A percentile compares a stretch with the other conserved stretches of the same genome.
phyloP scores from a whole-genome alignment of 2,888 invertebrate species.

The Lycophotia porphyrea region DNA sequence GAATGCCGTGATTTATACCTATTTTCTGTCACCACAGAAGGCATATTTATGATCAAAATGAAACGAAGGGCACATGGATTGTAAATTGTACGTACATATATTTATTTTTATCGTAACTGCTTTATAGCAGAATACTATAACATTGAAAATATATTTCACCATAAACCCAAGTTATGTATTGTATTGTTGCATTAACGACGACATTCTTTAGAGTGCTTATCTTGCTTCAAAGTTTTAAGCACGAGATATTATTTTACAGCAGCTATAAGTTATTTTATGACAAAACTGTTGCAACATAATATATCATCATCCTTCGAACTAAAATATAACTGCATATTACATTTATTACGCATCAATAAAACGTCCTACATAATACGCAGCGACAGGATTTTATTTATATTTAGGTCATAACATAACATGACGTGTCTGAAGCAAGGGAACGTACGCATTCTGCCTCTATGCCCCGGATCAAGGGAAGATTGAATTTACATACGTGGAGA shows the following conservation, averaged over 20 bases:
- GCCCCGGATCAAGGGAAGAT: conserved; percentile 69
- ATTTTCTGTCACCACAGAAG: too few species aligned
- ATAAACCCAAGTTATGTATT: not conserved
- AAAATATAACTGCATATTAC: conserved; percentile 23
- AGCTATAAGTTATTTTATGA: not conserved
- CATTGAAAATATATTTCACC: not conserved
- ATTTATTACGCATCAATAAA: conserved; percentile 42
- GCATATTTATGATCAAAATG: too few species aligned
- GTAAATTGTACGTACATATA: too few species aligned
- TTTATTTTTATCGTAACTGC: too few species aligned
- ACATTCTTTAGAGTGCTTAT: not conserved
- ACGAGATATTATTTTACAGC: not conserved
- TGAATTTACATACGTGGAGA: conserved; percentile 66
- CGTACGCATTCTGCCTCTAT: conserved; percentile 64
- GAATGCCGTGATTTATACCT: too few species aligned
- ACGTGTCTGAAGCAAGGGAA: conserved; percentile 47
- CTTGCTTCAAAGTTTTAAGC: not conserved
- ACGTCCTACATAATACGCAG: conserved; percentile 30
- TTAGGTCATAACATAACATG: conserved; percentile 58
- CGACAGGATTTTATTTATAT: conserved; percentile 57
- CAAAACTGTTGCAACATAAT: conserved; percentile 12
- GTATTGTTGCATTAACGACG: not conserved
- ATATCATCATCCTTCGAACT: not conserved
- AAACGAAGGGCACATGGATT: too few species aligned
- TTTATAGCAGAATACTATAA: too few species aligned